Evolutionary conservation across 2,888 invertebrate species (phyloP), one percentile per base, ranked within the genome.

Genomic region (Drosophila silvestris): DNA sequence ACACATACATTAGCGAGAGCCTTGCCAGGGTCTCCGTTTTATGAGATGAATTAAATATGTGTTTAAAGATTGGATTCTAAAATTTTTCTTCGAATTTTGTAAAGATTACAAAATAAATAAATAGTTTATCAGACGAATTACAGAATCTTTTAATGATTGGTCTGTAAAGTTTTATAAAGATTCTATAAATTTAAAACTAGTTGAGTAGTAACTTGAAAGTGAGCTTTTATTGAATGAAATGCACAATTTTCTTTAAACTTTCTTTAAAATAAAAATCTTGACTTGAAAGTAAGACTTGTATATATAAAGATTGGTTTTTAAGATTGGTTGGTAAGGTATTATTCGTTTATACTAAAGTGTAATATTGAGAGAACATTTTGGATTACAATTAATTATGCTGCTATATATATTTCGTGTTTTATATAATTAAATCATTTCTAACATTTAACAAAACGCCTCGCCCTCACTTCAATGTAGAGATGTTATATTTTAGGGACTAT

Each of bases 1-100:
- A 35, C 51, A 32, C 50, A 69, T 58, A 35, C 54, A 54, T 44
- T 16, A 32, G 26, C 9, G 39, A 26, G 50, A 62, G n/a, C 32
- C 33, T 47, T 52, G 41, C 28, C 7, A 37, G 35, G 19, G 5
- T 57, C 2, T 41, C 9, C 26, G 32, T 26, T 0, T n/a, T 32
- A 14, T 9, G 16, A 28, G 44, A 19, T 10, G 14, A 7, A 30
- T 50, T 60, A 26, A 19, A n/a, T n/a, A 61, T 28, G 28, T 41
- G 30, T 41, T 33, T 39, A 41, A 62, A 32, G 7, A 62, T 56
- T 56, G 56, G 14, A 14, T 53, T 37, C 12, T 6, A n/a, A n/a
- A 32, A 1, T 32, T 10, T 0, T 12, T 30, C 44, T 44, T 22
- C 2, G 5, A 30, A 30, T 10, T 19, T 30, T 19, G 1, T n/a